Evolutionary conservation across 2,888 invertebrate species (phyloP).

Genomic region (Clivina fossor): DNA sequence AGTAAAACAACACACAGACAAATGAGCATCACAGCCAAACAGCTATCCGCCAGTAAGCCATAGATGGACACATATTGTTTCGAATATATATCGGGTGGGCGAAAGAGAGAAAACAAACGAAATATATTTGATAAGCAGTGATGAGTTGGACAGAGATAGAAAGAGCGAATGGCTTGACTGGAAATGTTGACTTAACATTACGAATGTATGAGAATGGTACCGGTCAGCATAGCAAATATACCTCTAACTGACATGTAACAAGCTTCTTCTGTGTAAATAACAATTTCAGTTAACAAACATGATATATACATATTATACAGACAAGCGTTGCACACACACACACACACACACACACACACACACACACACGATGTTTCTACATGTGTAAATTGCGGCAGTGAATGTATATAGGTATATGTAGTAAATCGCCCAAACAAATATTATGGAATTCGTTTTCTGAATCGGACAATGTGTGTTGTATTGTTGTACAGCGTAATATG

Average conservation of each 20-base stretch:
- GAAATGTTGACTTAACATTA: slow-evolving; percentile 52
- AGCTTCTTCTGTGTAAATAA: slow-evolving; percentile 55
- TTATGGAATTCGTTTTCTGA: too few species aligned
- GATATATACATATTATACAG: slow-evolving; percentile 34
- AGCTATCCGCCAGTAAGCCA: too few species aligned
- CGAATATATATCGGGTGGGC: too few species aligned
- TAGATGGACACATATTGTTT: too few species aligned
- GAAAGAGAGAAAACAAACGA: slow-evolving; percentile 27
- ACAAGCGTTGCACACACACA: slow-evolving; percentile 3
- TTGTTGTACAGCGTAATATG: too few species aligned
- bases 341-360: slow-evolving; percentile 21
- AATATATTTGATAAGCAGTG: slow-evolving; percentile 17
- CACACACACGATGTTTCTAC: too few species aligned
- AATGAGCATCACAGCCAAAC: too few species aligned
- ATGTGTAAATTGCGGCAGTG: too few species aligned
- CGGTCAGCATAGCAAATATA: slow-evolving; percentile 50
- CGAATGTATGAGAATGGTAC: slow-evolving; percentile 51
- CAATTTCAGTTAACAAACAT: slow-evolving; percentile 56
- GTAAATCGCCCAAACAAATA: slow-evolving; percentile 18
- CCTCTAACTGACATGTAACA: slow-evolving; percentile 49
- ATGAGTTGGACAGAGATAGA: too few species aligned
- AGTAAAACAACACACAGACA: too few species aligned
- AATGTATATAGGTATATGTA: background rate
- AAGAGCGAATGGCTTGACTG: too few species aligned
- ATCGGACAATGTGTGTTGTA: too few species aligned